These are phyloP conservation scores for Odontocerum albicorne DNA, from an alignment of 2,888 invertebrate genomes.

Conservation along the genomic window DNA sequence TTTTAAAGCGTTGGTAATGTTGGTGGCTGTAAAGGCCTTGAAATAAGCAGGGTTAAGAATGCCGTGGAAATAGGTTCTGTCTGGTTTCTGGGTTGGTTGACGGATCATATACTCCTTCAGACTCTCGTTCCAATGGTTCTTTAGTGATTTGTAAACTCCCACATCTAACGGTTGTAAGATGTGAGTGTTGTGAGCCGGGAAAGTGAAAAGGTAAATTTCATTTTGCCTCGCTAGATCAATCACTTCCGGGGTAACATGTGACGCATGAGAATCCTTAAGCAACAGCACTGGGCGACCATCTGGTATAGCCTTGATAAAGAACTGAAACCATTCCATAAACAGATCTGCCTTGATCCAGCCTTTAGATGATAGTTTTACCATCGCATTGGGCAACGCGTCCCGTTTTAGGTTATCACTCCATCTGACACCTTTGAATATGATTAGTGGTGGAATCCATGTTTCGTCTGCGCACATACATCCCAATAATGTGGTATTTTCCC, in stretches of 20 bases:
- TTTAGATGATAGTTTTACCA: slow-evolving; percentile 37
- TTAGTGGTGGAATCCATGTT: slow-evolving; percentile 7
- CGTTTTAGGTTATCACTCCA: slow-evolving; percentile 31
- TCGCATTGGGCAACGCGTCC: slow-evolving; percentile 37
- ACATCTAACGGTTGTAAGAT: slow-evolving; percentile 11
- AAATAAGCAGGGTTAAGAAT: slow-evolving; percentile 7
- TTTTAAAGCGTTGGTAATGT: slow-evolving; percentile 1
- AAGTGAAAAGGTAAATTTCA: slow-evolving; percentile 21
- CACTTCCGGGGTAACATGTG: slow-evolving; percentile 18
- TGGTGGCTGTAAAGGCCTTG: slow-evolving; percentile 4
- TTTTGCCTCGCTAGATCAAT: slow-evolving; percentile 18
- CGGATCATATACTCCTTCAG: background rate
- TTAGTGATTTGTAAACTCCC: background rate
- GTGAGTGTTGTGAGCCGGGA: slow-evolving; percentile 22
- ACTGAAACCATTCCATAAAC: slow-evolving; percentile 5
- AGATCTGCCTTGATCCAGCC: slow-evolving; percentile 33
- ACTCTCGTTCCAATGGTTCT: background rate
- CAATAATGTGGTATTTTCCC: slow-evolving; percentile 35
- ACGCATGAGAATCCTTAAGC: slow-evolving; percentile 26
- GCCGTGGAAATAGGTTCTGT: background rate
- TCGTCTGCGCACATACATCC: slow-evolving; percentile 28
- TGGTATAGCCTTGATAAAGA: slow-evolving; percentile 15
- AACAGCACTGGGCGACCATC: slow-evolving; percentile 17
- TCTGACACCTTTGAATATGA: slow-evolving; percentile 36
- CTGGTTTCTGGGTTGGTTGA: background rate